Percentiles rank a stretch among this genome's conserved stretches.
These are phyloP conservation scores for Tadarida brasiliensis DNA, from an alignment of 2,797 vertebrate genomes.

Conservation along the genomic window DNA sequence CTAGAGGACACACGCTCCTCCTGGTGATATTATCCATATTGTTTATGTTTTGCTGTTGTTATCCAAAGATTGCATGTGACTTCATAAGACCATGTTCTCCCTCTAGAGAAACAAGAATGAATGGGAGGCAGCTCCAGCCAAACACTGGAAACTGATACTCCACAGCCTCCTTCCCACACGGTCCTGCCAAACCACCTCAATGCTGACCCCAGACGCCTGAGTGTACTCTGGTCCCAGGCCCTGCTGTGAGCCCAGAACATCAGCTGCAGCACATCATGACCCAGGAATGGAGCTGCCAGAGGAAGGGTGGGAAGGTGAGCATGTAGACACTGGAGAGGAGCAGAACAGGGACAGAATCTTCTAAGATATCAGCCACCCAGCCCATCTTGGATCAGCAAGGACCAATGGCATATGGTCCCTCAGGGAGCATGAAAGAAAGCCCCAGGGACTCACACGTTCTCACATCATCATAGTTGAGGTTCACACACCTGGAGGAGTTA, in stretches of 20 bases:
- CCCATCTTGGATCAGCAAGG: neutral
- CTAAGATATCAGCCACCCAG: neutral
- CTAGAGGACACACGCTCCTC: accelerated
- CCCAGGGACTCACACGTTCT: neutral
- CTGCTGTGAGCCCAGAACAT: conserved; percentile 65
- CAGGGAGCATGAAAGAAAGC: neutral
- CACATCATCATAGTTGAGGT: accelerated
- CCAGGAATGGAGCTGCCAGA: neutral
- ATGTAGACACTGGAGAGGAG: neutral
- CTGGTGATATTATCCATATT: neutral
- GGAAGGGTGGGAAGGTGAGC: neutral
- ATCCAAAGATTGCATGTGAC: conserved; percentile 67
- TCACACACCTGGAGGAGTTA: neutral
- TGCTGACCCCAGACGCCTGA: conserved; percentile 26
- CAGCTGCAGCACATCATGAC: conserved; percentile 56
- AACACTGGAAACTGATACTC: conserved; percentile 72
- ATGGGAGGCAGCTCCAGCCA: conserved; percentile 66
- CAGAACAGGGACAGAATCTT: neutral
- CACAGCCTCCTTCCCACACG: conserved; percentile 62
- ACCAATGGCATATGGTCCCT: neutral
- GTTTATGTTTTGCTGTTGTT: conserved; percentile 61
- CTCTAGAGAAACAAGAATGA: conserved; percentile 69
- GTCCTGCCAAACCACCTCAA: conserved; percentile 74
- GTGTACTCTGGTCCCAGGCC: conserved; percentile 55
- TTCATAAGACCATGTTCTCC: conserved; percentile 52